phyloP scores from a whole-genome alignment of 2,888 invertebrate genomes.

The Eumerus sabulonum region DNA sequence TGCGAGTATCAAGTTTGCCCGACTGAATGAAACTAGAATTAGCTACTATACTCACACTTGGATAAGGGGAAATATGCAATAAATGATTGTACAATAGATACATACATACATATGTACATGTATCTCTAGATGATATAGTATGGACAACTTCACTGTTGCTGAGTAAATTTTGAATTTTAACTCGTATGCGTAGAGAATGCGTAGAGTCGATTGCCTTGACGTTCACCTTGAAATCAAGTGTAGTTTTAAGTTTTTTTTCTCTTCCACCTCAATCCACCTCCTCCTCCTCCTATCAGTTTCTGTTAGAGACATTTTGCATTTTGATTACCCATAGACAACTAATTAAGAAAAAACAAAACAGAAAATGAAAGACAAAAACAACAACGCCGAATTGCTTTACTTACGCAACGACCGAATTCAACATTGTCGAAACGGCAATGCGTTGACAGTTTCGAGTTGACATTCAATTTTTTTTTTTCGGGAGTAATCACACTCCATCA shows the following conservation, averaged over 20 bases:
- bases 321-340: conserved; percentile 45
- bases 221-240: conserved; percentile 61
- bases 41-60: no score
- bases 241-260: conserved; percentile 51
- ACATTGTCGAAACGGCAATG: conserved; percentile 39
- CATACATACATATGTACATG: neutral
- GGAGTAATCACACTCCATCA: conserved; percentile 18
- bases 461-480: no score
- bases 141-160: no score
- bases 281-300: neutral
- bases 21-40: no score
- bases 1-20: no score
- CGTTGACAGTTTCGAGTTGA: neutral
- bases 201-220: conserved; percentile 62
- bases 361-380: conserved; percentile 6
- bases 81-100: conserved; percentile 22
- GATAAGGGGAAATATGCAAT: conserved; percentile 36
- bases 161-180: conserved; percentile 20
- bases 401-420: conserved; percentile 39
- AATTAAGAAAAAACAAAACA: conserved; percentile 57
- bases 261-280: neutral
- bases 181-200: conserved; percentile 59
- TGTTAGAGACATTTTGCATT: conserved; percentile 56
- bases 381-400: conserved; percentile 12
- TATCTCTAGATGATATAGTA: no score